A percentile compares a stretch with the other conserved stretches of the same genome.
These are phyloP conservation scores for Hermetia illucens DNA, from an alignment of 1,140 invertebrate species.

Conservation along the genomic window DNA sequence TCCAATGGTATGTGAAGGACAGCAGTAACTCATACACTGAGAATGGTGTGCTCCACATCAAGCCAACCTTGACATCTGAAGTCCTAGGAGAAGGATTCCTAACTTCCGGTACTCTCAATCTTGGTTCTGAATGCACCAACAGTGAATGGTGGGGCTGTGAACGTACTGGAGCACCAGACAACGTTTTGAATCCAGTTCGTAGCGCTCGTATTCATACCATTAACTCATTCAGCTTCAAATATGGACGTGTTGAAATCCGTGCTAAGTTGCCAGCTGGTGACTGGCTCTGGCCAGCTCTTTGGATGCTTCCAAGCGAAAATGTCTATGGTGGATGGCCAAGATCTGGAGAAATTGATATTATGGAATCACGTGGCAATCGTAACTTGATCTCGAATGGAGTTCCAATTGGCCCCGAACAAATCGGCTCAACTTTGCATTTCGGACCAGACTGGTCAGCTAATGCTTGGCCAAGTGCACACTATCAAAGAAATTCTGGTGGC, in stretches of 20 bases:
- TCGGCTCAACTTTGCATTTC: conserved; percentile 45
- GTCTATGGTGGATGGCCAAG: conserved; percentile 37
- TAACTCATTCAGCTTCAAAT: conserved; percentile 43
- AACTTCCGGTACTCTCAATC: conserved; percentile 24
- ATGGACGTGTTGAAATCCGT: conserved; percentile 51
- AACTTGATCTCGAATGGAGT: conserved; percentile 27
- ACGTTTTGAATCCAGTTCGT: conserved; percentile 42
- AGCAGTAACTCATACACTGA: conserved; percentile 34
- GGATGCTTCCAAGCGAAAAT: conserved; percentile 31
- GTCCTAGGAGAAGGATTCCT: conserved; percentile 31
- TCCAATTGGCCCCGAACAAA: conserved; percentile 40
- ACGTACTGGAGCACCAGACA: conserved; percentile 27
- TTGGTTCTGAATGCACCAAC: conserved; percentile 31
- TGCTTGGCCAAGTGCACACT: conserved; percentile 36
- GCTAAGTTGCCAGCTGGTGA: conserved; percentile 56
- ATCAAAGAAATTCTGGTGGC: conserved; percentile 26
- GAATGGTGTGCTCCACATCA: conserved; percentile 40
- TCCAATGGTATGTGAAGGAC: conserved; percentile 46
- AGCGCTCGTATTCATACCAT: conserved; percentile 47
- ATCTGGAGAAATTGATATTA: conserved; percentile 39
- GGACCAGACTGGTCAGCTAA: conserved; percentile 41
- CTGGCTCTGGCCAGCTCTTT: conserved; percentile 55
- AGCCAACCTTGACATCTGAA: conserved; percentile 36
- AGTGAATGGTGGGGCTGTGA: conserved; percentile 19
- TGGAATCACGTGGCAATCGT: conserved; percentile 42